Base-by-base conservation (phyloP, 2,888 invertebrate species). In the Drymonia ruficornis region DNA sequence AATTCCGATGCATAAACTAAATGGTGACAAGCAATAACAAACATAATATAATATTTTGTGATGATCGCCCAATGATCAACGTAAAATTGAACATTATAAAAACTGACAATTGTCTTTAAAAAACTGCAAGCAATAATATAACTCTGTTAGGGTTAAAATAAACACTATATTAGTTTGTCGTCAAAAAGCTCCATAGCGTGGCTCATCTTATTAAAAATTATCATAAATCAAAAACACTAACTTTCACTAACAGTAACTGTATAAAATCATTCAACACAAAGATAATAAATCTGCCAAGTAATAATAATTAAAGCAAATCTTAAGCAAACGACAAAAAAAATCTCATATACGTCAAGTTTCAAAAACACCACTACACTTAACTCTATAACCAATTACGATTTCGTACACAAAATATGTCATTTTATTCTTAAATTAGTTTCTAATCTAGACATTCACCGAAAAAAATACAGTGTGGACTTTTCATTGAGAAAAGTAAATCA, bases 361-460 rank as follows among this genome's bases (percentile, higher is more conserved):
- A 72, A 76, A 80, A 82, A 82, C 78, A 79, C 77, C 67, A 67
- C 67, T 70, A 72, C 67, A 52, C 72, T 72, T 71, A 68, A 38
- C 53, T 59, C 52, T 70, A 72, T 69, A 72, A 73, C 65, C 56
- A 64, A 61, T 72, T 67, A 68, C 62, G 72, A 74, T 73, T 78
- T 78, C 86, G 83, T 89, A 90, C 86, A 89, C 88, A 91, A 90
- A 91, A 89, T 91, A 91, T 90, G 89, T 90, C 87, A 87, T 89
- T 89, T 82, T 83, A 80, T 80, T 73, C 79, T 83, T 86, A 85
- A 59, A 67, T 68, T 76, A 78, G 49, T 65, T 40, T 51, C 57
- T 74, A 75, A 59, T 62, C 72, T 74, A 72, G 59, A 75, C 60
- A 59, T 72, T 70, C 68, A 72, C 69, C 50, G 51, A 69, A 66